Conservation (phyloP, 2,113 vertebrate species). For the Siphamia tubifer region DNA sequence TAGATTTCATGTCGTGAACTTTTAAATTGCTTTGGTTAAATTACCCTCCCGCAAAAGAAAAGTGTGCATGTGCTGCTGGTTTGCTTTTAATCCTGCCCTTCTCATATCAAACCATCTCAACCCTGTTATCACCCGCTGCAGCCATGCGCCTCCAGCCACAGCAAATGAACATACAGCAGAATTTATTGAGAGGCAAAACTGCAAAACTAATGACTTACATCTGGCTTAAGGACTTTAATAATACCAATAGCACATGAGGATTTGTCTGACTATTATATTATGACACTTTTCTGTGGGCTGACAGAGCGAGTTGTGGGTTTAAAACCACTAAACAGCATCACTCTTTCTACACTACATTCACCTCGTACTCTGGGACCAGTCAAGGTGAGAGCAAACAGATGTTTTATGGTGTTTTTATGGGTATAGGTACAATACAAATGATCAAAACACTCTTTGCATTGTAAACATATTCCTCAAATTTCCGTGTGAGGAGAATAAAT, state of each 20-base stretch:
- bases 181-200: not conserved
- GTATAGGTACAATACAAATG: not conserved
- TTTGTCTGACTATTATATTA: constrained; percentile 4
- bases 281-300: not conserved
- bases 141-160: not conserved
- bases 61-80: not conserved
- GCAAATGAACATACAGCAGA: not conserved
- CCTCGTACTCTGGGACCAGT: not conserved
- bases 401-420: not conserved
- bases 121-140: not conserved
- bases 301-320: not conserved
- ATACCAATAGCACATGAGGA: not conserved
- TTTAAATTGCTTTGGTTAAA: not conserved
- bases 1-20: too few relatives aligned
- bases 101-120: not conserved
- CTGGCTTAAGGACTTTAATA: not conserved
- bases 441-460: not conserved
- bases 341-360: not conserved
- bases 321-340: not conserved
- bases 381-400: not conserved
- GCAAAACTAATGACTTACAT: constrained; percentile 7
- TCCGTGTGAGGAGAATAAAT: not conserved
- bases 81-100: not conserved
- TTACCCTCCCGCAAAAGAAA: not conserved
- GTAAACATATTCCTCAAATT: not conserved